Conservation (phyloP, 2,797 vertebrate genomes). For the Ctenosaura bakeri region DNA sequence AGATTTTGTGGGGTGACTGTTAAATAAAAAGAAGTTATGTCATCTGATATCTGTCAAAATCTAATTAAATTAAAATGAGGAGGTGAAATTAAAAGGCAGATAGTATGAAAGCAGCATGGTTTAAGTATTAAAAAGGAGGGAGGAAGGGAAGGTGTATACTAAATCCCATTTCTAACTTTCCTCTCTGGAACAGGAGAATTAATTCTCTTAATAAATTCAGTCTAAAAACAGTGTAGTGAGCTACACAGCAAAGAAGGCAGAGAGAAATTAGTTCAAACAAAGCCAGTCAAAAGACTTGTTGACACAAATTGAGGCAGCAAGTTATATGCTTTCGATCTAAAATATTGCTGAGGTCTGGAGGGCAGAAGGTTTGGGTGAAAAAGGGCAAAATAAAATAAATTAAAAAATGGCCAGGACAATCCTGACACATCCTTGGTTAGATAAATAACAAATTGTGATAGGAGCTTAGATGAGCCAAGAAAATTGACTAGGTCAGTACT, state of each 20-base stretch:
- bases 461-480: background rate
- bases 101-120: slow-evolving; percentile 54
- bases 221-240: fast-evolving
- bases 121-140: slow-evolving; percentile 33
- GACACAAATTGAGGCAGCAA: background rate
- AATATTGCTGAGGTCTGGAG: background rate
- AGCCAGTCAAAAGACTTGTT: background rate
- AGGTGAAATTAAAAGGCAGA: slow-evolving; percentile 68
- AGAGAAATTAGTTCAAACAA: background rate
- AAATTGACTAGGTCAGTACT: background rate
- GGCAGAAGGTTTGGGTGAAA: background rate
- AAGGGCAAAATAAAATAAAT: background rate
- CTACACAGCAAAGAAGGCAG: background rate
- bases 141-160: slow-evolving; percentile 17
- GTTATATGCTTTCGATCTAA: background rate
- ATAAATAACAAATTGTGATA: background rate
- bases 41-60: slow-evolving; percentile 69
- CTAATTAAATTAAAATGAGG: slow-evolving; percentile 72
- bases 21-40: slow-evolving; percentile 78
- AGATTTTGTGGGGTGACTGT: slow-evolving; percentile 69
- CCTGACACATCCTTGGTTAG: background rate
- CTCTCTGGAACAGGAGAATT: background rate
- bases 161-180: background rate
- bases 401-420: background rate
- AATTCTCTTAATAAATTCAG: background rate